Conservation (phyloP, 2,888 invertebrate genomes). For the Tenthredo scrophulariae region DNA sequence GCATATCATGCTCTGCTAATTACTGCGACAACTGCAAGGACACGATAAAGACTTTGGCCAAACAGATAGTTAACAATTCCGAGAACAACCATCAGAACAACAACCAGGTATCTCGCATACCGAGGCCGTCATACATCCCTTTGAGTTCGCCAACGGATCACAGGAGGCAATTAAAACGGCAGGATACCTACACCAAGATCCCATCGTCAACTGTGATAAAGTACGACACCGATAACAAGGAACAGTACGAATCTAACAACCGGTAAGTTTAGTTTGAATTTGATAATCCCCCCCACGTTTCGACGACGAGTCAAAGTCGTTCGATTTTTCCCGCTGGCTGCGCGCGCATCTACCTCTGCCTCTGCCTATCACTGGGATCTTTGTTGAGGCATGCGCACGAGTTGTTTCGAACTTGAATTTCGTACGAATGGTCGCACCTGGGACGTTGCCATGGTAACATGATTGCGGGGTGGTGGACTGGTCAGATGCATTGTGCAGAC, state of each 20-base stretch:
- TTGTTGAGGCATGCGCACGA: neutral
- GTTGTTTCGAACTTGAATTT: neutral
- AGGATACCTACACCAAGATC: slow-evolving; percentile 76
- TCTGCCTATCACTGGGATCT: neutral
- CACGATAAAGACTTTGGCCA: slow-evolving; percentile 80
- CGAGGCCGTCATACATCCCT: slow-evolving; percentile 72
- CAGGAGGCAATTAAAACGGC: slow-evolving; percentile 72
- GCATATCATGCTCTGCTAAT: slow-evolving; percentile 79
- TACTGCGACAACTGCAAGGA: slow-evolving; percentile 83
- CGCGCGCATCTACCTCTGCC: neutral
- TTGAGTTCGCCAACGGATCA: slow-evolving; percentile 64
- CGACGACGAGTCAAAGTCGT: neutral
- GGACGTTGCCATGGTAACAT: slow-evolving; percentile 15
- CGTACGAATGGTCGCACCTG: slow-evolving; percentile 4
- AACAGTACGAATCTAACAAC: slow-evolving; percentile 69
- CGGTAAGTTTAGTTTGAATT: slow-evolving; percentile 63
- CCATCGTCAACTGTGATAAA: slow-evolving; percentile 66
- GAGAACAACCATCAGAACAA: slow-evolving; percentile 66
- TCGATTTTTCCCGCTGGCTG: neutral
- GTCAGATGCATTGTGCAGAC: neutral
- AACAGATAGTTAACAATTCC: slow-evolving; percentile 71
- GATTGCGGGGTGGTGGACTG: slow-evolving; percentile 5
- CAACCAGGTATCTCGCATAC: slow-evolving; percentile 70
- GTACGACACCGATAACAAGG: slow-evolving; percentile 73
- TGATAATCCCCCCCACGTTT: neutral